Evolutionary conservation across 1,140 invertebrate genomes (phyloP), one percentile per base, ranked within the genome.

Genomic region (Caenorhabditis latens): DNA sequence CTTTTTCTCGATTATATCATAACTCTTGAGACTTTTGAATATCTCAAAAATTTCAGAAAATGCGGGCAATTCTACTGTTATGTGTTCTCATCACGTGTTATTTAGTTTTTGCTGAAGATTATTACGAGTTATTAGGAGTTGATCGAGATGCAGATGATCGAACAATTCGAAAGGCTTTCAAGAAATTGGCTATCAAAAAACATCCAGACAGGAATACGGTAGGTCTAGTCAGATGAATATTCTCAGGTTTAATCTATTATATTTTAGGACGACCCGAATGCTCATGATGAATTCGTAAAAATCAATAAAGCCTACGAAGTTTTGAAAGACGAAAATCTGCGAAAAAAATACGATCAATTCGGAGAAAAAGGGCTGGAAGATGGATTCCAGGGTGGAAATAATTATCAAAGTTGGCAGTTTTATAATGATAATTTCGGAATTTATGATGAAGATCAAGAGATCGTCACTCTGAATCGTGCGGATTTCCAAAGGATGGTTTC

Each of bases 181-280:
- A 96, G 93, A 95, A 95, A 93, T 90, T 96, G 46, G 96, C 96
- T 4, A 94, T 96, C 4, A 95, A 94, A 89, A 93, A 95, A 88
- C 96, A 97, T 94, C 96, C 96, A 42, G 96, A 97, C 93, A 96
- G 96, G 94, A 96, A 96, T 93, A 94, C 93, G 88, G 96, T 96
- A 57, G 85, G 50, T 86, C 55, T 8, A 46, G 46, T 32, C 32
- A 32, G 2, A 32, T 32, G 32, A 32, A 32, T 32, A 32, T 32
- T 32, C 32, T 32, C 32, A 1, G 32, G 32, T 1, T 32, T 32
- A 32, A 32, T 32, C 0, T 32, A 32, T n/a, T 21, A 16, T 58
- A 7, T 58, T 58, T 43, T 91, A 95, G 95, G 94, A 95, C 91
- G 94, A 96, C 93, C 94, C 94, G 90, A 93, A 94, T 85, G 95